Evolutionary conservation across 2,888 invertebrate species (phyloP).

Genomic region (Netelia melanura): DNA sequence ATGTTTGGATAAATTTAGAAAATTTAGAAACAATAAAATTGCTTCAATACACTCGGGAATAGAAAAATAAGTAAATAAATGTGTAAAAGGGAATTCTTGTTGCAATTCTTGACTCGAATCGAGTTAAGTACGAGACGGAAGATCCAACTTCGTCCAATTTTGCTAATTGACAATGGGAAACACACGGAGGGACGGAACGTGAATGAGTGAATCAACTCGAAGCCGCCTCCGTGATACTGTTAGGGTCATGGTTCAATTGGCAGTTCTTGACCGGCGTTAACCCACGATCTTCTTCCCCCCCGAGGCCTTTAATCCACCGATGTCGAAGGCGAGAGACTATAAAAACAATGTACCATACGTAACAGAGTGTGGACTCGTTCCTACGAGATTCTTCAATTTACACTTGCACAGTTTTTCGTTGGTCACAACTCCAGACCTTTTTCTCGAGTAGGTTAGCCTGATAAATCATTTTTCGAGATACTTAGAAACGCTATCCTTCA

Average conservation of each 20-base stretch:
- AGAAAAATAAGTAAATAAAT: background rate
- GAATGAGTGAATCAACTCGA: slow-evolving; percentile 80
- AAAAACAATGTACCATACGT: slow-evolving; percentile 2
- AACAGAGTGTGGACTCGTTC: slow-evolving; percentile 12
- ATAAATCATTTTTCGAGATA: background rate
- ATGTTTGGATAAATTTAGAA: too few relatives aligned
- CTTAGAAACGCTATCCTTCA: background rate
- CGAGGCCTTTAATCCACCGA: slow-evolving; percentile 51
- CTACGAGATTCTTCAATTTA: slow-evolving; percentile 1
- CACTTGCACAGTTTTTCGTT: background rate
- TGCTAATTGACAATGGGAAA: slow-evolving; percentile 72
- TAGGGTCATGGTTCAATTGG: slow-evolving; percentile 82
- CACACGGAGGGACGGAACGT: slow-evolving; percentile 64
- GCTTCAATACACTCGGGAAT: background rate
- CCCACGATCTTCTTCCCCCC: slow-evolving; percentile 65
- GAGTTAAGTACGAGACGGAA: slow-evolving; percentile 59
- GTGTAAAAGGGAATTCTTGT: slow-evolving; percentile 32
- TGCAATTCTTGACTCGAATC: slow-evolving; percentile 69
- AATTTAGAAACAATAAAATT: too few relatives aligned
- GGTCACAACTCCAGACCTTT: background rate
- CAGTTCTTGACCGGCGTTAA: slow-evolving; percentile 80
- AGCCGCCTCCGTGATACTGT: slow-evolving; percentile 73
- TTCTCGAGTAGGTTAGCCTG: background rate
- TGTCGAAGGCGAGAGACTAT: slow-evolving; percentile 25
- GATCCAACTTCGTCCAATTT: slow-evolving; percentile 71